Conservation (phyloP, 1,140 invertebrate species). For the Lanistes nyassanus region DNA sequence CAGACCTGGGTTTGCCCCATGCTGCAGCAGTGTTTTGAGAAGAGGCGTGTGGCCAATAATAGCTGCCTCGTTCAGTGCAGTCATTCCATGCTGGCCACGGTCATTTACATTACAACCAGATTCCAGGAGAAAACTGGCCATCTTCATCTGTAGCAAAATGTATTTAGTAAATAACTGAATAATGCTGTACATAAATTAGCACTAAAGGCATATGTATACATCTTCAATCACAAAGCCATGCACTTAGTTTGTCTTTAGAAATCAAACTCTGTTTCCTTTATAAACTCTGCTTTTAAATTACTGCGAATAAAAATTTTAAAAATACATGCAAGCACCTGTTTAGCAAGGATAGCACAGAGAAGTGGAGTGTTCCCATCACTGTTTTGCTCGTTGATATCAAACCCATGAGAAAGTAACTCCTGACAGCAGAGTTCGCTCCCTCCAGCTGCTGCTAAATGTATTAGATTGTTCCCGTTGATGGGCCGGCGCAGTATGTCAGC, state of each 20-base stretch:
- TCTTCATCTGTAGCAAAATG: conserved; percentile 33
- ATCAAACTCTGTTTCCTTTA: no score
- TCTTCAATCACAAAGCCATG: no score
- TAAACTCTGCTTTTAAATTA: not conserved
- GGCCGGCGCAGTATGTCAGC: conserved; percentile 50
- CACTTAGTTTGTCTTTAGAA: no score
- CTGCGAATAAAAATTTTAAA: not conserved
- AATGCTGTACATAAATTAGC: not conserved
- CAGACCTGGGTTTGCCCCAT: conserved; percentile 50
- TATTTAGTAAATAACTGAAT: not conserved
- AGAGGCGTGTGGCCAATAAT: conserved; percentile 46
- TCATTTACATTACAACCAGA: conserved; percentile 45
- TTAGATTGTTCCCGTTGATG: conserved; percentile 55
- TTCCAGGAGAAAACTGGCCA: conserved; percentile 45
- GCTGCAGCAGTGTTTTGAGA: conserved; percentile 48
- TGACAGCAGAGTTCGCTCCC: conserved; percentile 58
- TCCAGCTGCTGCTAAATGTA: conserved; percentile 61
- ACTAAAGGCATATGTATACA: not conserved
- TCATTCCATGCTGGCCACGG: conserved; percentile 54
- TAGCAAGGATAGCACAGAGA: conserved; percentile 53
- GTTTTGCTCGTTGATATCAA: conserved; percentile 58
- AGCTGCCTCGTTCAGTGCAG: conserved; percentile 57
- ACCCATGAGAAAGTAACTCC: conserved; percentile 49
- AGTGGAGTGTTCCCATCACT: conserved; percentile 58
- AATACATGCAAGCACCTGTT: conserved; percentile 29